A percentile compares a stretch with the other conserved stretches of the same genome.
Evolutionary conservation across 1,140 invertebrate species (phyloP).

Genomic region (Drosophila elegans): DNA sequence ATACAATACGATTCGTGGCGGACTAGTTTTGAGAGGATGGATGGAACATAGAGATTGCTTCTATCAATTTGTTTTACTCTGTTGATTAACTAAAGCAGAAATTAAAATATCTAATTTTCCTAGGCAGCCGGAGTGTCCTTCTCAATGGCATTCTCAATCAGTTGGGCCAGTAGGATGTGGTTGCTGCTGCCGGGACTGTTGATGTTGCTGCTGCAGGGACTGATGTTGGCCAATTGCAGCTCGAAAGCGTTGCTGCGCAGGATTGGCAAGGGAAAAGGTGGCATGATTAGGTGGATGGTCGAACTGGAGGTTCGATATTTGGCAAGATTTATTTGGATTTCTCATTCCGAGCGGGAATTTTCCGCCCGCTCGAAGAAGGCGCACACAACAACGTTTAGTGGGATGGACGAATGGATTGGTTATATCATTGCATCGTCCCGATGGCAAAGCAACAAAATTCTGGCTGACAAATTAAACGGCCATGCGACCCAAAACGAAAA

Average conservation of each 20-base stretch:
- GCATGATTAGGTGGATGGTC: slow-evolving; percentile 17
- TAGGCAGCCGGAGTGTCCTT: slow-evolving; percentile 38
- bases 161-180: slow-evolving; percentile 30
- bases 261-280: slow-evolving; percentile 25
- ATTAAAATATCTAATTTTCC: neutral
- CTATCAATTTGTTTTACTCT: neutral
- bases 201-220: slow-evolving; percentile 34
- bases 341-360: neutral
- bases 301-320: slow-evolving; percentile 12
- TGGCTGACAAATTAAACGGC: slow-evolving; percentile 8
- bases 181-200: slow-evolving; percentile 35
- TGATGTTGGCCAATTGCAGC: slow-evolving; percentile 50
- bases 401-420: slow-evolving; percentile 10
- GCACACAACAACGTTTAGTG: slow-evolving; percentile 22
- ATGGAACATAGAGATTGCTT: slow-evolving; percentile 3
- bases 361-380: slow-evolving; percentile 2
- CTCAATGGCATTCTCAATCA: slow-evolving; percentile 38
- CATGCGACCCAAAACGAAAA: slow-evolving; percentile 20
- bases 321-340: slow-evolving; percentile 8
- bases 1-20: slow-evolving; percentile 31
- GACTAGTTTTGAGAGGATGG: slow-evolving; percentile 27
- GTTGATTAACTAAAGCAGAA: neutral
- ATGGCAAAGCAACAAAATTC: neutral
- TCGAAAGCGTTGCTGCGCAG: slow-evolving; percentile 64
- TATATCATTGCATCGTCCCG: neutral